These are phyloP conservation scores for Zaprionus vittiger DNA, from an alignment of 1,140 invertebrate species.

Conservation along the genomic window DNA sequence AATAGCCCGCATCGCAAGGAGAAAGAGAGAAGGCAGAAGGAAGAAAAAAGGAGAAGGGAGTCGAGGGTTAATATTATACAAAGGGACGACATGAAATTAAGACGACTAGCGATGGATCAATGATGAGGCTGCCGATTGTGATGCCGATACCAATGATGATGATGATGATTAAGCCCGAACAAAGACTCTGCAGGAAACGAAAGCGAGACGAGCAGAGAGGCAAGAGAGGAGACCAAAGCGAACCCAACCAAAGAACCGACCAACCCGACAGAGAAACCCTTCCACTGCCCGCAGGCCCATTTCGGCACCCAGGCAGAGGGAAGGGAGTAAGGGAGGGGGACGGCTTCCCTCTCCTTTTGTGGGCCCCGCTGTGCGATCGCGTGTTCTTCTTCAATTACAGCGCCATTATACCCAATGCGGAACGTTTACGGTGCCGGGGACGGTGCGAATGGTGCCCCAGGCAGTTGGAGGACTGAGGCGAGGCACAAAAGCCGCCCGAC, in stretches of 20 bases:
- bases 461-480: constrained; percentile 36
- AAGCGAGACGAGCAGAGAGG: constrained; percentile 10
- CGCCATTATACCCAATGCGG: constrained; percentile 75
- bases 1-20: constrained; percentile 34
- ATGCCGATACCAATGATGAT: constrained; percentile 24
- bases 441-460: constrained; percentile 12
- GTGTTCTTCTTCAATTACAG: constrained; percentile 81
- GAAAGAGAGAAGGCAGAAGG: background rate
- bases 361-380: constrained; percentile 58
- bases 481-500: constrained; percentile 38
- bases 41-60: background rate
- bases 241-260: background rate
- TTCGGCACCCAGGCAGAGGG: background rate
- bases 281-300: constrained; percentile 13
- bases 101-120: constrained; percentile 69
- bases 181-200: constrained; percentile 51
- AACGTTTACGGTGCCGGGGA: constrained; percentile 61
- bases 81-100: constrained; percentile 69
- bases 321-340: background rate
- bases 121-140: constrained; percentile 28
- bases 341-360: constrained; percentile 22
- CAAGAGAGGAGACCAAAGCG: background rate
- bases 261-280: constrained; percentile 26
- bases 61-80: constrained; percentile 36
- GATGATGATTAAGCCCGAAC: constrained; percentile 34